phyloP scores from a whole-genome alignment of 1,140 invertebrate species.

The Ylistrum balloti region DNA sequence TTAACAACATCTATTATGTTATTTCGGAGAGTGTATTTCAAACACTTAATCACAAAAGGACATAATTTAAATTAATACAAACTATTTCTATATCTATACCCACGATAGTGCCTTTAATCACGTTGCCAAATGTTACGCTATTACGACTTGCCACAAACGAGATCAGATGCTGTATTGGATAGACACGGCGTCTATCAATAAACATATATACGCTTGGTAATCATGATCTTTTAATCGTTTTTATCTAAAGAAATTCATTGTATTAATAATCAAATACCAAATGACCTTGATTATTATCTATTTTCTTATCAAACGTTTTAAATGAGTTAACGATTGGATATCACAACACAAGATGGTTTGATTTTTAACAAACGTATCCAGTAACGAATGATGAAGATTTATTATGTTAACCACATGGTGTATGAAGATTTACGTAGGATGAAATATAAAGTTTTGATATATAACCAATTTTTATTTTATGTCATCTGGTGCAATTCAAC shows the following conservation, averaged over 20 bases:
- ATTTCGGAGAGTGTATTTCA: conserved; percentile 21
- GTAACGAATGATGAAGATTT: neutral
- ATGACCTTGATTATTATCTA: neutral
- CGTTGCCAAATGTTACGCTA: conserved; percentile 12
- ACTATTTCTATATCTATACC: conserved; percentile 18
- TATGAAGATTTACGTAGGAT: neutral
- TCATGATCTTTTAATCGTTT: neutral
- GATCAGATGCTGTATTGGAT: neutral
- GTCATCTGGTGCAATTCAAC: neutral
- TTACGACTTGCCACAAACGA: neutral
- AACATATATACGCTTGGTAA: neutral
- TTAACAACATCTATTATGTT: conserved; percentile 1
- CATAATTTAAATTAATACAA: conserved; percentile 20
- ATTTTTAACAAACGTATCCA: neutral
- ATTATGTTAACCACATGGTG: neutral
- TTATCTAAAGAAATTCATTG: neutral
- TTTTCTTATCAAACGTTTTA: neutral
- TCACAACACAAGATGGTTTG: neutral
- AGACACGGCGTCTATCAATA: neutral
- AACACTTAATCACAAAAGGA: conserved; percentile 26
- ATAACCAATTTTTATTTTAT: neutral
- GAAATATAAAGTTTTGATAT: neutral
- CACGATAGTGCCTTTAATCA: neutral
- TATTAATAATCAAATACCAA: neutral
- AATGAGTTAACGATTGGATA: neutral